Conservation (phyloP, 2,113 vertebrate genomes). For the Theristicus caerulescens region DNA sequence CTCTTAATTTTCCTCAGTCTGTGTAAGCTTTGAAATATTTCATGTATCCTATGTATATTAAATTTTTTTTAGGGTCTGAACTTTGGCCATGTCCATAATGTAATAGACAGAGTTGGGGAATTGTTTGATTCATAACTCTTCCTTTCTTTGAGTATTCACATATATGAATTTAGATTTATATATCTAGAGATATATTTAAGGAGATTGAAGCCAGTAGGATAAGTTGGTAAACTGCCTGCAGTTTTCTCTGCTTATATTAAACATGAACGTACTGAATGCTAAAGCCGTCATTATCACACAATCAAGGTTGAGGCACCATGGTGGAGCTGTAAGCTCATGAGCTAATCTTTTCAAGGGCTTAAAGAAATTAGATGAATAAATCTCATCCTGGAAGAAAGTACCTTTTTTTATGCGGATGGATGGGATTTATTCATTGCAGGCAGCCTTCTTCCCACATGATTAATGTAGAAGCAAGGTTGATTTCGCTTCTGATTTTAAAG, state of each 20-base stretch:
- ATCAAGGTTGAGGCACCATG: background rate
- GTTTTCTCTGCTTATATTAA: background rate
- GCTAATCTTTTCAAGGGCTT: background rate
- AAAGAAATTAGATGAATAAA: conserved; percentile 22
- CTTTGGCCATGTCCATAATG: background rate
- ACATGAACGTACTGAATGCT: background rate
- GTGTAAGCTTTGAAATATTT: background rate
- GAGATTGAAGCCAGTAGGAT: background rate
- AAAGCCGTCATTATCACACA: background rate
- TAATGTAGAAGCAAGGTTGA: background rate
- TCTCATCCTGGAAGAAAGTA: background rate
- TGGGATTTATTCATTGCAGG: background rate
- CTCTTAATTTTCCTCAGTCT: background rate
- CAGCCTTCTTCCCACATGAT: background rate
- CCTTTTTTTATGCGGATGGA: background rate
- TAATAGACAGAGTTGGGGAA: background rate
- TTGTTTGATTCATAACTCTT: background rate
- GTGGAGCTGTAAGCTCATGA: background rate
- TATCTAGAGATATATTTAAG: background rate
- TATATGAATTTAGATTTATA: background rate
- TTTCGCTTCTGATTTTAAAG: background rate
- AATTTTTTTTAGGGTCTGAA: background rate
- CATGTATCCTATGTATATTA: background rate
- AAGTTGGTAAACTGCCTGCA: background rate
- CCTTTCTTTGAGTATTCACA: background rate